Conservation (phyloP, 2,113 vertebrate species). For the Vidua chalybeata region DNA sequence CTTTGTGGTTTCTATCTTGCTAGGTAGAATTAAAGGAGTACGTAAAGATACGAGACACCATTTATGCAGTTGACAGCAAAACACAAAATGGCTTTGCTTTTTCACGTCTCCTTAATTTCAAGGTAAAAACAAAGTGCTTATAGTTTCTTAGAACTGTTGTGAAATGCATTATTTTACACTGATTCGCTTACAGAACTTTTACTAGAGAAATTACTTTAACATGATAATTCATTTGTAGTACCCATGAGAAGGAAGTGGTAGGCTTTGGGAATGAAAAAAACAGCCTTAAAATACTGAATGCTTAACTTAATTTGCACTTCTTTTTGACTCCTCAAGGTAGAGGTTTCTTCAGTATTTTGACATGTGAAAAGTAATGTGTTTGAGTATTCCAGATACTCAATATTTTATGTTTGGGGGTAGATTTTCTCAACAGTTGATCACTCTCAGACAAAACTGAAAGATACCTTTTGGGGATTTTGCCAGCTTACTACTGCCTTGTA, state of each 20-base stretch:
- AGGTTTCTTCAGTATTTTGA: background rate
- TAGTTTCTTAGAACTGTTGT: background rate
- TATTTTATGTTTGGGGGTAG: background rate
- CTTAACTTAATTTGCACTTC: background rate
- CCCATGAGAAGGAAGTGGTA: background rate
- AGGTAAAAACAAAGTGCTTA: slow-evolving; percentile 69
- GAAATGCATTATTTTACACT: background rate
- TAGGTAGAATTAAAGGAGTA: slow-evolving; percentile 94
- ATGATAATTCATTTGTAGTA: background rate
- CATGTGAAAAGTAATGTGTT: background rate
- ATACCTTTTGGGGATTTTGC: background rate
- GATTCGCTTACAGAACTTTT: background rate
- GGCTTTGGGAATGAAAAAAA: background rate
- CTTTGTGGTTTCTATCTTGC: background rate
- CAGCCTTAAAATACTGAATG: background rate
- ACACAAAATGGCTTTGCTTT: slow-evolving; percentile 83
- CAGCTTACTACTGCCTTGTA: background rate
- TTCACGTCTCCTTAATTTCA: slow-evolving; percentile 83
- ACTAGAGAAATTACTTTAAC: background rate
- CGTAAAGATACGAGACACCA: slow-evolving; percentile 85
- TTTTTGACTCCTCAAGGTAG: background rate
- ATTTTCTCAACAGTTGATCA: background rate
- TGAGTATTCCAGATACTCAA: background rate
- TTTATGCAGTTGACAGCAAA: slow-evolving; percentile 85
- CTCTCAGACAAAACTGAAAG: background rate